Evolutionary conservation across 2,888 invertebrate species (phyloP), one percentile per base, ranked within the genome.

Genomic region (Amblyjoppa proteus): DNA sequence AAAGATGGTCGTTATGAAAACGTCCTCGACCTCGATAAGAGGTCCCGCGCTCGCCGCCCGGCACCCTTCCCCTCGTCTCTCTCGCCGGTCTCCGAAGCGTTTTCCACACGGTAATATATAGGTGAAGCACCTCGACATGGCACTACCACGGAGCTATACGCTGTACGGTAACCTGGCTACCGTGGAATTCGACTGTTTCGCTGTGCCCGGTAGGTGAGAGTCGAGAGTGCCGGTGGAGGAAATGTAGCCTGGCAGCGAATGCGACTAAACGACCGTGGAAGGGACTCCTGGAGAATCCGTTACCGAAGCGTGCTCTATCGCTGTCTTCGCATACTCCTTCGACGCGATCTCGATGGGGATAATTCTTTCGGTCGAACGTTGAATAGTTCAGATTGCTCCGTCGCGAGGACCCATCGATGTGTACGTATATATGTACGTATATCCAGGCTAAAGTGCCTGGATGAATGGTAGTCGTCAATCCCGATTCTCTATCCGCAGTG

Each of bases 1-100:
- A 45, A 79, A 70, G 66, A 82, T 56, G 75, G 51, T 75, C 78
- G 78, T 69, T 85, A 85, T 79, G 82, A 82, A 85, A 85, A 82
- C 68, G 84, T 77, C 77, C 79, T 85, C 85, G 85, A 82, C 85
- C 82, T 82, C 78, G 82, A 85, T 85, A 85, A 82, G 79, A 82
- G 74, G 45, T 20, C 20, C 68, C 34, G 16, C 68, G 53, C 75
- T 70, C 61, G 53, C 11, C 45, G 31, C 61, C 38, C 71, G 64
- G 28, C 53, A 77, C 45, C n/a, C 68, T 38, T 49, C 76, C 66
- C 68, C 34, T 64, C 49, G 45, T 58, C 53, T 64, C 61, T 71
- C 56, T 73, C 45, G 41, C 58, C 70, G 61, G 41, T 74, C 28
- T 53, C n/a, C 69, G 31, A 34, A 70, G 61, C 75, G 53, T 70